Evolutionary conservation across 2,888 invertebrate species (phyloP).

Genomic region (Tromatobia lineatoria): DNA sequence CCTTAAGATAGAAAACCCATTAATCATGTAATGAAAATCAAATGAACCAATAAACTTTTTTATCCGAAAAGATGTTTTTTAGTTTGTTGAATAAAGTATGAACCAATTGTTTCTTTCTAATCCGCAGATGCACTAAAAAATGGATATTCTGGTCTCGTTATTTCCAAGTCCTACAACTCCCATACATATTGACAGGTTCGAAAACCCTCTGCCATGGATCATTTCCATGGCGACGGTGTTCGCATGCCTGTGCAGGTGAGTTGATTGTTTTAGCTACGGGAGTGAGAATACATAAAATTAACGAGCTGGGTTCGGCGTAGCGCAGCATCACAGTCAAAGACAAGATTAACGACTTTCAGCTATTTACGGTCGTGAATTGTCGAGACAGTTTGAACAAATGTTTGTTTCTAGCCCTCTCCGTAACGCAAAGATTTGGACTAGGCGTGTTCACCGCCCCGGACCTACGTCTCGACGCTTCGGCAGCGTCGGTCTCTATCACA

Average conservation of each 20-base stretch:
- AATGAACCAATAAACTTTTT: too few species aligned
- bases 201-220: constrained; percentile 67
- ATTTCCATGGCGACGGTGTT: constrained; percentile 65
- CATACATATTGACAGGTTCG: constrained; percentile 56
- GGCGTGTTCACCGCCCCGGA: constrained; percentile 65
- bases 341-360: constrained; percentile 80
- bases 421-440: neutral
- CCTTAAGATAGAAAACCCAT: too few species aligned
- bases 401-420: constrained; percentile 74
- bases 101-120: constrained; percentile 12
- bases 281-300: constrained; percentile 81
- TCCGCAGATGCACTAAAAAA: constrained; percentile 34
- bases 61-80: constrained; percentile 20
- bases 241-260: constrained; percentile 56
- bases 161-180: neutral
- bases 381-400: constrained; percentile 81
- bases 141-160: neutral
- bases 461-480: constrained; percentile 55
- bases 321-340: constrained; percentile 70
- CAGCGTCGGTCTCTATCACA: constrained; percentile 51
- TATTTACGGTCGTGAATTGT: constrained; percentile 80
- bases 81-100: too few species aligned
- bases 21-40: neutral
- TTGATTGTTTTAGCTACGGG: constrained; percentile 81
- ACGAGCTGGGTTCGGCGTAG: constrained; percentile 71